These are phyloP conservation scores for Epinephelus coioides DNA, from an alignment of 2,797 vertebrate species.

Conservation along the genomic window DNA sequence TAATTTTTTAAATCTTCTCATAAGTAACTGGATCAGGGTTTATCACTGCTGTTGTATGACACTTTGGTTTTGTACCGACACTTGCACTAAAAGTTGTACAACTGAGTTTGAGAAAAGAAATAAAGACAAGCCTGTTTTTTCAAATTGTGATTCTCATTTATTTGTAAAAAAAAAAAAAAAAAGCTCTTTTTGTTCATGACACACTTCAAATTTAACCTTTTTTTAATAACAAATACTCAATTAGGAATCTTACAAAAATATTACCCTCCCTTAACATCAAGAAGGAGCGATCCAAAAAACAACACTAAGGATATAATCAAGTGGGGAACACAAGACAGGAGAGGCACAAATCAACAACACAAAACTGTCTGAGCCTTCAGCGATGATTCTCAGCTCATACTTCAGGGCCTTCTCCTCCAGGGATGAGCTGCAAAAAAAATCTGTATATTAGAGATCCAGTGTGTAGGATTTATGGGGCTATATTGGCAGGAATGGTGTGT, in stretches of 20 bases:
- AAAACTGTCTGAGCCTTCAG: constrained; percentile 9
- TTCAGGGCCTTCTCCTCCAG: constrained; percentile 98
- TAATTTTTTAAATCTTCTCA: background rate
- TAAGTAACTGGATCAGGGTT: constrained; percentile 14
- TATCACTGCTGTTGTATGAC: constrained; percentile 29
- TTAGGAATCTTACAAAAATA: constrained; percentile 63
- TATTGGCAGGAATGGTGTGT: too few species aligned
- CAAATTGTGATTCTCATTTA: constrained; percentile 53
- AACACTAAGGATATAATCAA: constrained; percentile 36
- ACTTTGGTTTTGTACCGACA: constrained; percentile 26
- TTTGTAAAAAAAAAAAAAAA: constrained; percentile 70
- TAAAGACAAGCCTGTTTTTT: constrained; percentile 22
- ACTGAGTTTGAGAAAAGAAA: background rate
- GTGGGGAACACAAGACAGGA: constrained; percentile 16
- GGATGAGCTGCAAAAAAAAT: constrained; percentile 88
- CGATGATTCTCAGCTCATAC: constrained; percentile 86
- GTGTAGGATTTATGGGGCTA: too few species aligned
- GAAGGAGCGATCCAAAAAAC: constrained; percentile 4
- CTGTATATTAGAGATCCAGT: too few species aligned
- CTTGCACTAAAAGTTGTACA: constrained; percentile 44
- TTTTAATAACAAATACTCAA: constrained; percentile 33
- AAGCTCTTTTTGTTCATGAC: background rate
- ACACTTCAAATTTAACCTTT: background rate
- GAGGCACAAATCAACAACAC: constrained; percentile 27
- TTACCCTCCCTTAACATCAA: constrained; percentile 7